Base-by-base conservation (phyloP, 2,888 invertebrate genomes). In the Melipona beecheii region DNA sequence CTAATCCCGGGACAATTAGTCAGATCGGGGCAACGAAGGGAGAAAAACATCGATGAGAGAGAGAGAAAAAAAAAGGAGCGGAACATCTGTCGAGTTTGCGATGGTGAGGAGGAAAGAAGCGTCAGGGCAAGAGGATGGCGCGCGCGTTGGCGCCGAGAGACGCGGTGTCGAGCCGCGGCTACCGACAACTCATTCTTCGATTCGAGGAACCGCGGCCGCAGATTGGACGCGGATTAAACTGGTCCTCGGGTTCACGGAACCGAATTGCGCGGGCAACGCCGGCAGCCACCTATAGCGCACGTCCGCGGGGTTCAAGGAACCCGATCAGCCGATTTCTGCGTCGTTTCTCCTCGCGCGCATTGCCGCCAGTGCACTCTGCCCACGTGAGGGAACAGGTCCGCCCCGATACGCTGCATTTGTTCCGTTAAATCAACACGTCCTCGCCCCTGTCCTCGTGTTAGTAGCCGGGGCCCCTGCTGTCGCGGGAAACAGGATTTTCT, bases 151-250 rank as follows among this genome's bases (percentile, higher is more conserved):
- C 84, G 81, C 86, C 84, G 81, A 84, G 82, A 82, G 83, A 82
- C 76, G 77, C 82, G 84, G 64, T 77, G 73, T 76, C 75, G 65
- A 65, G 77, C 69, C 74, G 88, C 84, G 43, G 43, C 43, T 89
- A 83, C 89, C 89, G 86, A 89, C 89, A 84, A 89, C 89, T 90
- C 87, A 86, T 90, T 89, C 89, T 75, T 83, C 89, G 82, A 84
- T 89, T 90, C 90, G 85, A 76, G 87, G 90, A 90, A 90, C 81
- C 84, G 74, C 78, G 56, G 49, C 21, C 64, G 83, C 80, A 82
- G 89, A 89, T 89, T 86, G 87, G 85, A 85, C 86, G 84, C 86
- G 86, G 87, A 89, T 89, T 89, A 86, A 89, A 89, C 89, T 87
- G 89, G 86, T 89, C 89, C 80, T 72, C 81, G 60, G 85, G 86